Conservation (phyloP, 2,113 vertebrate species). For the Condylura cristata region DNA sequence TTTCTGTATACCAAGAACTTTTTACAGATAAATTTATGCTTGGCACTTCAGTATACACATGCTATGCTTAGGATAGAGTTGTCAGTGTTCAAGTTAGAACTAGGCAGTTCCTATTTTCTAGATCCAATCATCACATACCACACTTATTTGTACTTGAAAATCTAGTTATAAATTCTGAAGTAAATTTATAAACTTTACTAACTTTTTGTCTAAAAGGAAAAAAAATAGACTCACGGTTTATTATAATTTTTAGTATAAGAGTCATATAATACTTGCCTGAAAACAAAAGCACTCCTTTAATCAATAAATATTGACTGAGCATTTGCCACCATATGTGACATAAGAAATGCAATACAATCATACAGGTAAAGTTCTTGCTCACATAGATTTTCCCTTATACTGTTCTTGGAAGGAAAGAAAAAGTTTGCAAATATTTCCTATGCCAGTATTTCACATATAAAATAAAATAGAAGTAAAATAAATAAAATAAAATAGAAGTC, state of each 20-base stretch:
- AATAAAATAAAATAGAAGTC: background rate
- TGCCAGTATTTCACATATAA: background rate
- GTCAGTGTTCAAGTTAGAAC: constrained; percentile 36
- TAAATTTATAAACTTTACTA: constrained; percentile 2
- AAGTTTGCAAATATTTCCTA: background rate
- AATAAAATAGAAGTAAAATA: background rate
- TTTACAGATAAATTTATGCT: constrained; percentile 54
- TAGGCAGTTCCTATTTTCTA: constrained; percentile 26
- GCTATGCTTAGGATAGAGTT: constrained; percentile 52
- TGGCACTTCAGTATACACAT: constrained; percentile 52
- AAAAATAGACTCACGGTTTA: background rate
- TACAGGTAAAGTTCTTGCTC: background rate
- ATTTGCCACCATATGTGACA: background rate
- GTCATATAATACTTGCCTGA: background rate
- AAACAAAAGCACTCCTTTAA: background rate
- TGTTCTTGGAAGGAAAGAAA: background rate
- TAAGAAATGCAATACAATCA: background rate
- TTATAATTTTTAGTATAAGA: background rate
- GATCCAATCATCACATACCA: background rate
- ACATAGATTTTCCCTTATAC: background rate
- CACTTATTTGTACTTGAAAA: constrained; percentile 37
- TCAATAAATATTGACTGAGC: background rate
- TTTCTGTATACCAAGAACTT: background rate
- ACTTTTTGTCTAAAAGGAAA: background rate
- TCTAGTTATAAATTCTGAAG: constrained; percentile 11